Evolutionary conservation across 2,113 vertebrate species (phyloP).

Genomic region (Cinclus cinclus): DNA sequence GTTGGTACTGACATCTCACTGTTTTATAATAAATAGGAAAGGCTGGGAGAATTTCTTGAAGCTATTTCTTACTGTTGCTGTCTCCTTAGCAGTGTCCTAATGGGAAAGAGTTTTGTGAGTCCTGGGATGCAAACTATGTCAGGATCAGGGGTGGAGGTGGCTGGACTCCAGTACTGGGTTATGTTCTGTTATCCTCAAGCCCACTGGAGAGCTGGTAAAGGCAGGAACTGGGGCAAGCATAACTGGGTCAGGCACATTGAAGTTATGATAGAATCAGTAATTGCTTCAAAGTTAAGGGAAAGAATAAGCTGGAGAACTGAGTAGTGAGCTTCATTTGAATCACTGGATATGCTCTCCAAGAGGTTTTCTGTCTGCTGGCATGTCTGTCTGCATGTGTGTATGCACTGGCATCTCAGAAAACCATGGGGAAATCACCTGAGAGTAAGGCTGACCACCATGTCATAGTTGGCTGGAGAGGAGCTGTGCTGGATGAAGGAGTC

Average conservation of each 20-base stretch:
- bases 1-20: background rate
- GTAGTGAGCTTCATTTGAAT: background rate
- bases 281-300: background rate
- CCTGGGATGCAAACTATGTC: background rate
- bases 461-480: background rate
- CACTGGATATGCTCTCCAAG: background rate
- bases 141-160: background rate
- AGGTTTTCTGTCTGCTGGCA: background rate
- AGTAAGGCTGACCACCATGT: background rate
- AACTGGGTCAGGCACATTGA: background rate
- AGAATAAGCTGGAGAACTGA: background rate
- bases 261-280: rapidly evolving
- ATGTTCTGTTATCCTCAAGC: background rate
- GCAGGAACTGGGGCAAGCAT: rapidly evolving
- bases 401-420: background rate
- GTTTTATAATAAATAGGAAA: background rate
- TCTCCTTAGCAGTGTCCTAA: background rate
- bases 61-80: background rate
- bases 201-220: background rate
- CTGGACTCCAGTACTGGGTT: background rate
- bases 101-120: background rate
- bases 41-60: background rate
- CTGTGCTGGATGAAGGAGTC: background rate
- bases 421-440: rapidly evolving
- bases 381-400: background rate